Percentiles rank a stretch among this genome's conserved stretches.
phyloP scores from a whole-genome alignment of 2,113 vertebrate species.

The Pygoscelis adeliae region DNA sequence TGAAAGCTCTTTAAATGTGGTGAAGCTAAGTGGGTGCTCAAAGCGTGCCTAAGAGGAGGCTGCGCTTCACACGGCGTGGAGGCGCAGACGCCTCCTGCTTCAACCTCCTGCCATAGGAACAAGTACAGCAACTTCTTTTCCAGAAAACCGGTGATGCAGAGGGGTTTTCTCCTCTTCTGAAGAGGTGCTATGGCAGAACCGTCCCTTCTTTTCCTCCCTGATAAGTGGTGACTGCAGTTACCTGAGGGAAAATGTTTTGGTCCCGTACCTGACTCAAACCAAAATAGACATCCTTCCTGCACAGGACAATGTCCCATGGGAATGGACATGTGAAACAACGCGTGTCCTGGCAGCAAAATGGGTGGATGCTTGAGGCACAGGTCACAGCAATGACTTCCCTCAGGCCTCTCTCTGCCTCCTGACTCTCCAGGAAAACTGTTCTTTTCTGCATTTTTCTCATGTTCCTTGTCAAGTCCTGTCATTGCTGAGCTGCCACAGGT shows the following conservation, averaged over 20 bases:
- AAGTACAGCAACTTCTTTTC: neutral
- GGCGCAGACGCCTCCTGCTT: neutral
- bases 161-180: neutral
- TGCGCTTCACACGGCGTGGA: neutral
- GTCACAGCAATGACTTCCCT: neutral
- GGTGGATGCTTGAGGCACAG: neutral
- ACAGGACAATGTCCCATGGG: neutral
- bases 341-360: neutral
- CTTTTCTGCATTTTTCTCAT: neutral
- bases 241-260: neutral
- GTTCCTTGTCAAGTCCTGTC: neutral
- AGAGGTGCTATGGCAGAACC: neutral
- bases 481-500: neutral
- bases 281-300: neutral
- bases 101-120: neutral
- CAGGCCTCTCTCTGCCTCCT: neutral
- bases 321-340: neutral
- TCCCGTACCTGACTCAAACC: neutral
- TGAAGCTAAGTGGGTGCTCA: neutral
- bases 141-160: neutral
- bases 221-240: neutral
- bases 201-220: neutral
- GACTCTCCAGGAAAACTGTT: neutral
- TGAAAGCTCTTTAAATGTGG: neutral
- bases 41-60: neutral